Base-by-base conservation (phyloP, 2,888 invertebrate genomes). In the Nezara viridula region DNA sequence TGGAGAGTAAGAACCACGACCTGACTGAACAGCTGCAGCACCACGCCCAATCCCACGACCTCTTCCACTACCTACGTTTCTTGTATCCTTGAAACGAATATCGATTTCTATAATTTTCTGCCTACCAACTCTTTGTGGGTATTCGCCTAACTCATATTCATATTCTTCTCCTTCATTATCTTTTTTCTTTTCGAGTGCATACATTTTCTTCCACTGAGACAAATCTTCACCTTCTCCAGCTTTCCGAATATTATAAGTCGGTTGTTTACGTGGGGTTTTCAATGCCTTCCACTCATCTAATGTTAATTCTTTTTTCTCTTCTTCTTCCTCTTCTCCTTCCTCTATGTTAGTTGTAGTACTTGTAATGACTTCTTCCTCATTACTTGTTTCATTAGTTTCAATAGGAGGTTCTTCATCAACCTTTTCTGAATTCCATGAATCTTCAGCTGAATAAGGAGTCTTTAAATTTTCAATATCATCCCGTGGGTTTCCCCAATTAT, bases 401-500 rank as follows among this genome's bases (percentile, higher is more conserved):
- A 60, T 81, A 40, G 49, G 24, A 47, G 85, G 40, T 73, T 44
- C 81, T 81, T 90, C 85, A 3, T 60, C 47, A 16, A 47, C 73
- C 60, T 85, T 77, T 87, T 77, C 27, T 77, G 85, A 86, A 52
- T 55, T 49, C 44, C 49, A 44, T 7, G 7, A 7, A 7, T 85
- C 85, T 24, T 89, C 89, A 87, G 60, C 86, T 12, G 73, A 49
- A 37, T 86, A 52, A 10, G 77, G 86, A 12, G 47, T 44, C 24
- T 89, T 50, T n/a, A n/a, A 21, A 86, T 2, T 60, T 7, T 86
- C 77, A 52, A 86, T 90, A 91, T 98, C 97, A 93, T 98, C 98
- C 94, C 97, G 97, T 92, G 97, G 95, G 91, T 96, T 97, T 92
- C 98, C 98, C 98, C 98, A 98, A 94, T 98, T 98, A 93, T 98